Base-by-base conservation (phyloP, 2,797 vertebrate species). In the Sebastes nivosus region DNA sequence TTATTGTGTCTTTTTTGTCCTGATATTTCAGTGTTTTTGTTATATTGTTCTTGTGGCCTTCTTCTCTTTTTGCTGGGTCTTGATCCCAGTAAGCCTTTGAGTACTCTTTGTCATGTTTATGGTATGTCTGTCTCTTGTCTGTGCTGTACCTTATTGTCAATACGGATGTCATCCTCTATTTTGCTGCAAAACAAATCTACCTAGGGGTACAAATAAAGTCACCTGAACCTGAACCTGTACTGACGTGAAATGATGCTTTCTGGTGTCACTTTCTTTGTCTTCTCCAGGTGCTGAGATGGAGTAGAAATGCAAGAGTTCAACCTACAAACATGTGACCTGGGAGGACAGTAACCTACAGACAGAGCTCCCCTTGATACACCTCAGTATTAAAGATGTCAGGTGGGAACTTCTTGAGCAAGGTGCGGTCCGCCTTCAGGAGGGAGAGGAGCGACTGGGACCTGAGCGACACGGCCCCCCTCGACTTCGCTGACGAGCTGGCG, bases 391-490 rank as follows among this genome's bases (percentile, higher is more conserved):
- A 77, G 30, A 96, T 96, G 96, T 92, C 96, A 7, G 90, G 94
- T 11, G 88, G 83, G 5, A 93, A 88, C 57, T 58, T 96, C 7
- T 63, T 96, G 54, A 89, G 72, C 30, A 95, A 90, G 42, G 73
- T 96, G 76, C 91, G 94, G 25, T 95, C 95, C 3, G 85, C 79
- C 52, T 94, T 96, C 79, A 93, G 90, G 79, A 95, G 95, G 12
- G 95, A 96, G 55, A 92, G 84, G 0, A 86, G 32, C 22, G 93
- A 91, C 85, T 94, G 96, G 87, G 96, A 97, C 86, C 90, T 98
- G 68, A 98, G 96, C 80, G 98, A 99, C 94, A 93, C 97, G 54
- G 96, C 95, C 38, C 94, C 97, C 84, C 97, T 98, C 3, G 98
- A 98, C 90, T 96, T 98, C 30, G 92, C 97, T 1, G 94, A 95